Base-by-base conservation (phyloP, 2,113 vertebrate species). In the Cairina moschata region DNA sequence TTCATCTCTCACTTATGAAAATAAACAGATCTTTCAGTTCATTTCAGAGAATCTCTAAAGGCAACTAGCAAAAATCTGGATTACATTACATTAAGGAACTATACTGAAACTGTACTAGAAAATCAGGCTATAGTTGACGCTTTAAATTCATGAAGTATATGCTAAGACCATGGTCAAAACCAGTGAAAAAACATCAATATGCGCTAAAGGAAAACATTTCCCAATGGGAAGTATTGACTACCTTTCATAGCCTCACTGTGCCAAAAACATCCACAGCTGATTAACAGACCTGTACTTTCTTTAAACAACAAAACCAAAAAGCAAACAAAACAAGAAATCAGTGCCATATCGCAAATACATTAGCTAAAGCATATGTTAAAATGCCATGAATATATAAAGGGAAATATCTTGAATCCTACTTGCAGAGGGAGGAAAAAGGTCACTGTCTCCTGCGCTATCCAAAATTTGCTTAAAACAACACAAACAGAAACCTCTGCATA, bases 1-100 rank as follows among this genome's bases (percentile, higher is more conserved):
- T 67, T 88, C 69, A 86, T 72, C 40, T 86, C 83, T 84, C 75
- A 36, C 68, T 87, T 85, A 82, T 31, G 63, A 94, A 95, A 75
- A 90, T 48, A 87, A 94, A 83, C 29, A 94, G 38, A 93, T 73
- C 48, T 82, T 75, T 60, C 13, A 50, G 22, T 52, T 88, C 25
- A 78, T 93, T 86, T 92, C 69, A 89, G 78, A 92, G 32, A 59
- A 90, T 77, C 13, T 82, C 62, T 31, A 54, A 65, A 72, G 38
- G 58, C 71, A 92, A 68, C 23, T 34, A 84, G 48, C 22, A 83
- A 75, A 88, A 86, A 68, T 60, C 66, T 75, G 42, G 46, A 91
- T 56, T 77, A 77, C 11, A 38, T 88, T 71, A 92, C 26, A 13
- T 72, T 44, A 83, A 90, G 88, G 50, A 79, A 46, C 26, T 83